Evolutionary conservation across 2,797 vertebrate genomes (phyloP), one percentile per base, ranked within the genome.

Genomic region (Sebastes taczanowskii): DNA sequence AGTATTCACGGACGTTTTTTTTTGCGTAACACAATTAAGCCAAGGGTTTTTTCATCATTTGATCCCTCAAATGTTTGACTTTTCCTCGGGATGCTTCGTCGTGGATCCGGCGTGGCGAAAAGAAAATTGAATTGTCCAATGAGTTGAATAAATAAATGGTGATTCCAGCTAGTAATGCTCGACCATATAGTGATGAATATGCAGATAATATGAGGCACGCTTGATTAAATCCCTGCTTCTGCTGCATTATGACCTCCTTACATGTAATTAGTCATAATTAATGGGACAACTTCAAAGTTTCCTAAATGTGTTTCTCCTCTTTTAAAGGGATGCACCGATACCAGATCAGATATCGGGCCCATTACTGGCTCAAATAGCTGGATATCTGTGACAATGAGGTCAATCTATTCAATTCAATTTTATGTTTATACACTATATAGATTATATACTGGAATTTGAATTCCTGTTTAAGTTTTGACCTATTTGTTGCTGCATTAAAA

Each of bases 261-360:
- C 88, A 87, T 88, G 59, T 80, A 70, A 91, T 92, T 89, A 92
- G 34, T 22, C 20, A 29, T 73, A 87, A 92, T 87, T 81, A 88
- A 77, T 68, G n/a, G 67, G 65, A 65, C 38, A 25, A 84, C 86
- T 84, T 92, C 82, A 88, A 90, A 85, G 11, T 62, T 79, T 60
- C 58, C 76, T 79, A 77, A 82, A 78, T 78, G 7, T 49, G 69
- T 86, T 65, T 58, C 52, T 65, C 32, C 30, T 46, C 42, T 46
- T 46, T 46, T 46, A 18, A 18, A 18, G 42, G 16, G 42, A 46
- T 46, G 42, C 42, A 46, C 16, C 42, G 42, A 46, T 18, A 46
- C 42, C 1, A 6, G 6, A 46, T 46, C 42, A 18, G 42, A 46
- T 46, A 42, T 42, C 38, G 6, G 38, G 38, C 38, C 38, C 6